These are phyloP conservation scores for Tympanuchus pallidicinctus DNA, from an alignment of 2,113 vertebrate genomes.

Conservation along the genomic window DNA sequence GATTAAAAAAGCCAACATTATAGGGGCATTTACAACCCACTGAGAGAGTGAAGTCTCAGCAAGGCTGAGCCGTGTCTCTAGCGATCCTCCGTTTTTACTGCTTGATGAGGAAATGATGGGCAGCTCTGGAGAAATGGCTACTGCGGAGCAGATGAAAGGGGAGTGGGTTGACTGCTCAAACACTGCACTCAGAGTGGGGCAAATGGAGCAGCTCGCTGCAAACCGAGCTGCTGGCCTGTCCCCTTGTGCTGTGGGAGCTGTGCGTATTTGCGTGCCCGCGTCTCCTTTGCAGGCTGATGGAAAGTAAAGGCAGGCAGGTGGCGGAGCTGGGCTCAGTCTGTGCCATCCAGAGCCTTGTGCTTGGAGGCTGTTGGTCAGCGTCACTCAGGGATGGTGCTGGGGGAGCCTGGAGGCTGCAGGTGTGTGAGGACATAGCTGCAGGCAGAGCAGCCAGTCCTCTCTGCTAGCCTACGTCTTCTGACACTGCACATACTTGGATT, in stretches of 20 bases:
- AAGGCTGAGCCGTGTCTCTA: conserved; percentile 55
- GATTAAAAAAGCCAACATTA: conserved; percentile 76
- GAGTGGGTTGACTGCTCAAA: not conserved
- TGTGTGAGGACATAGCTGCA: not conserved
- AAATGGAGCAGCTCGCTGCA: conserved; percentile 26
- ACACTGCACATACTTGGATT: not conserved
- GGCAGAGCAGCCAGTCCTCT: not conserved
- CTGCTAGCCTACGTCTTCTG: not conserved
- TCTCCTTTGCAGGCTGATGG: not conserved
- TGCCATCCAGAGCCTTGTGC: not conserved
- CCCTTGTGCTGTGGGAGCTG: not conserved
- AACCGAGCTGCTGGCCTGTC: not conserved
- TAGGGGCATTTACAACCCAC: conserved; percentile 72
- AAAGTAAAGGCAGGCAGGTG: not conserved
- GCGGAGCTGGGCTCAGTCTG: not conserved
- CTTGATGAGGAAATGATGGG: conserved; percentile 72
- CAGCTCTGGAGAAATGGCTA: conserved; percentile 58
- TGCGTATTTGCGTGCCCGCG: not conserved
- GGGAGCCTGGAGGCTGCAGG: not conserved
- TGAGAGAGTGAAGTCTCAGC: conserved; percentile 68
- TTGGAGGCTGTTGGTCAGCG: not conserved
- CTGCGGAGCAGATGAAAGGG: conserved; percentile 43
- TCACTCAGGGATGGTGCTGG: not conserved
- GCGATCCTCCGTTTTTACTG: conserved; percentile 55
- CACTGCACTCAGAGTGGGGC: not conserved